Evolutionary conservation across 2,888 invertebrate genomes (phyloP), one percentile per base, ranked within the genome.

Genomic region (Autographa gamma): DNA sequence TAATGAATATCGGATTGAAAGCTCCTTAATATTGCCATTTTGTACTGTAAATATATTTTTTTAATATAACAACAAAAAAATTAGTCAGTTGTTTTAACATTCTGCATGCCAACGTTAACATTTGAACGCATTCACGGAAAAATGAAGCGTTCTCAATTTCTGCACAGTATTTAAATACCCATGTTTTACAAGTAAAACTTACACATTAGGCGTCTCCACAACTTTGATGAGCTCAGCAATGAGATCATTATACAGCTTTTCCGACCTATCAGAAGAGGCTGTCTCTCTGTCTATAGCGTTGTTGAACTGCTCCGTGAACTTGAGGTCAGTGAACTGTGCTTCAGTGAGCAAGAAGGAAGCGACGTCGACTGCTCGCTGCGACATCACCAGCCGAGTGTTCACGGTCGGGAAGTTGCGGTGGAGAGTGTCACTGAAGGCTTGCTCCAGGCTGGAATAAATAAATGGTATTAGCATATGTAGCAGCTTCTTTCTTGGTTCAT

Each of bases 321-420:
- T 60, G 1, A 90, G 84, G 13, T 94, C 89, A 0, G 83, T 76
- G 5, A 93, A 82, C 61, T 95, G 91, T 0, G 91, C 88, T 6
- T 88, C 89, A 0, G 94, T 92, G 0, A 92, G 94, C 13, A 97
- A 89, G 3, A 82, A 74, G 4, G 90, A 87, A 0, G 97, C 97
- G 0, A 93, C 89, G 1, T 92, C 87, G 5, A 97, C 85, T 16
- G 96, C 96, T 0, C 85, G 84, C 2, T 96, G 93, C 0, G 97
- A 94, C 73, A 97, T 93, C 19, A 95, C 91, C 0, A 96, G 88
- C 4, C 96, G 94, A 0, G 97, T 97, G 67, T 97, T 96, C 18
- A 97, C 96, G 0, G 97, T 96, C 0, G 96, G 96, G 86, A 97
- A 97, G 78, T 95, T 93, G 38, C 96, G 96, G 69, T 96, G 96